Percentiles rank a stretch among this genome's conserved stretches.
phyloP scores from a whole-genome alignment of 2,797 vertebrate species.

The Cichlasoma orientale region DNA sequence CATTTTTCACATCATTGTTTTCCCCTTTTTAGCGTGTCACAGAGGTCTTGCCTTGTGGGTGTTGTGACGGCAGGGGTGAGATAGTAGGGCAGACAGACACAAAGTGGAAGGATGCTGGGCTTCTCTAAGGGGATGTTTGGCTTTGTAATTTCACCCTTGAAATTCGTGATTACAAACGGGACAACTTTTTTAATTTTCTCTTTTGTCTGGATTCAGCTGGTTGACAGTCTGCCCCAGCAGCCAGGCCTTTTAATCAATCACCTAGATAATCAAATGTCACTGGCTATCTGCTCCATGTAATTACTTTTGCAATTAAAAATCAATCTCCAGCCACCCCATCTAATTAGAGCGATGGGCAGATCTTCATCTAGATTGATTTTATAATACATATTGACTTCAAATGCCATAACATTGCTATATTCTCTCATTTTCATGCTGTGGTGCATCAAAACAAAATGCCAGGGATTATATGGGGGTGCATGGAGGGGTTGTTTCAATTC shows the following conservation, averaged over 20 bases:
- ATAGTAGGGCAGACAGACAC: constrained; percentile 70
- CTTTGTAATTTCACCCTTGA: constrained; percentile 99
- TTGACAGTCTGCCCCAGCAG: constrained; percentile 95
- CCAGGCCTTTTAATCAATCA: constrained; percentile 99
- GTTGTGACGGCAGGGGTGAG: constrained; percentile 70
- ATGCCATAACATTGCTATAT: constrained; percentile 98
- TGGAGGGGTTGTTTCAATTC: constrained; percentile 56
- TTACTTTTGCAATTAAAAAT: constrained; percentile 99
- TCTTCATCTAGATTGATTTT: constrained; percentile 99
- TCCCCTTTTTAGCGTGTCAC: constrained; percentile 61
- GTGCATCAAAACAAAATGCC: constrained; percentile 75
- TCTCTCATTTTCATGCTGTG: constrained; percentile 94
- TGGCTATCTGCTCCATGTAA: constrained; percentile 99
- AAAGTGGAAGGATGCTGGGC: constrained; percentile 73
- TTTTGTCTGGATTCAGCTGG: constrained; percentile 97
- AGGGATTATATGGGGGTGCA: constrained; percentile 54
- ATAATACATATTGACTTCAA: constrained; percentile 99
- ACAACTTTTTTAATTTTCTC: constrained; percentile 99
- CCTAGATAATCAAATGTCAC: constrained; percentile 99
- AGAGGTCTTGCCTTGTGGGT: constrained; percentile 55
- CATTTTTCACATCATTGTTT: constrained; percentile 80
- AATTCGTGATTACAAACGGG: constrained; percentile 99
- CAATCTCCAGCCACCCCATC: constrained; percentile 99
- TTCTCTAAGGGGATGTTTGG: constrained; percentile 87
- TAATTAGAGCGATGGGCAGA: constrained; percentile 99